Evolutionary conservation across 2,797 vertebrate species (phyloP), one percentile per base, ranked within the genome.

Genomic region (Poeciliopsis paucimaculata): DNA sequence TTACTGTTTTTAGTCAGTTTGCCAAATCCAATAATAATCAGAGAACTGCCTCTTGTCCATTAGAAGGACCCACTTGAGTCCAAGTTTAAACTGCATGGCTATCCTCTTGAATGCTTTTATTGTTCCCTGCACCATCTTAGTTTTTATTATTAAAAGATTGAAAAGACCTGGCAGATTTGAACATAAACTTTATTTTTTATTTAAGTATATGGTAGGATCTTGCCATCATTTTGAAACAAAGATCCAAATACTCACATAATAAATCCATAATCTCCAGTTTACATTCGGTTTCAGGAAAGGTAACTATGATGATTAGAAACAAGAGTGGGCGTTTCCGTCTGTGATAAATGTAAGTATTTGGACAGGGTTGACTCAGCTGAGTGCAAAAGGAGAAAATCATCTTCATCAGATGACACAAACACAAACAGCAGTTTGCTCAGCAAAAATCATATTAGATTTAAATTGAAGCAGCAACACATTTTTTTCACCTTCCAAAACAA

Each of bases 321-420:
- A 75, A 41, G 20, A 7, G 49, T 64, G 47, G 47, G 49, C 46
- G 34, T 41, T 41, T 41, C n/a, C 20, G 23, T 39, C 13, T 11
- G 23, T 76, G 72, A 18, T 79, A 28, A 86, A 87, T 87, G 82
- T 81, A 78, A 79, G 73, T 81, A 74, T 81, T 79, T 72, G 77
- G 79, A 87, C 75, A 82, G 78, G 77, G 3, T 31, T 92, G 84
- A 91, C 64, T 88, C 81, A 89, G 55, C 88, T 13, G 83, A 76
- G 85, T 84, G 82, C 84, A 82, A 88, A 83, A 78, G 16, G 47
- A 64, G 39, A 68, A 71, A 68, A 45, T 20, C 75, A 20, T 26
- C 49, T 73, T 53, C 68, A 80, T 39, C 77, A 79, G 55, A 78
- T 66, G 53, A 78, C 2, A 0, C 47, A 76, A 68, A 77, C 72